Evolutionary conservation across 2,888 invertebrate genomes (phyloP).

Genomic region (Dolichomitus sp.): DNA sequence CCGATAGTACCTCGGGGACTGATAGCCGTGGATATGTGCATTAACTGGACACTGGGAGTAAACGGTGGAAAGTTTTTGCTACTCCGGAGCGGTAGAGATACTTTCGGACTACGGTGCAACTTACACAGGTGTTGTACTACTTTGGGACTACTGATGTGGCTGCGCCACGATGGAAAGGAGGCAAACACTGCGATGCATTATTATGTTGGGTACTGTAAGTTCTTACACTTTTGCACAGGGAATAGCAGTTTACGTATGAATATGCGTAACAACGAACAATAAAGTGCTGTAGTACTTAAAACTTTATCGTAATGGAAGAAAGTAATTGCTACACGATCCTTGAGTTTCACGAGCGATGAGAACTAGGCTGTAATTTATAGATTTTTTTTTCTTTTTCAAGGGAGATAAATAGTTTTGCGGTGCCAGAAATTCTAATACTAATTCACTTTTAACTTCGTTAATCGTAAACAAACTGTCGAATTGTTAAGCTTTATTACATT

Average conservation of each 20-base stretch:
- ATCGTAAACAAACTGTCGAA: not conserved
- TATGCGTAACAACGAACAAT: slow-evolving; percentile 1
- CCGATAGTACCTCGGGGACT: slow-evolving; percentile 33
- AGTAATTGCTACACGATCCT: slow-evolving; percentile 18
- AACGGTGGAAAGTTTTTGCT: slow-evolving; percentile 2
- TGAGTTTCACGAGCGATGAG: not conserved
- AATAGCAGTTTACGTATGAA: slow-evolving; percentile 1
- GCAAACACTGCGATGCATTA: not conserved
- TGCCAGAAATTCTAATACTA: not conserved
- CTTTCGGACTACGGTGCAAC: slow-evolving; percentile 12
- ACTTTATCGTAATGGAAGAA: not conserved
- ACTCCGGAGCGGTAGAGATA: not conserved
- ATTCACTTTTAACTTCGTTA: not conserved
- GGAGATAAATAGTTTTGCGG: not conserved
- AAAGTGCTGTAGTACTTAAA: not conserved
- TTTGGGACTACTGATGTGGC: not conserved
- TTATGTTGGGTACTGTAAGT: not conserved
- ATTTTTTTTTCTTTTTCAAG: not conserved
- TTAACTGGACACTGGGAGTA: not conserved
- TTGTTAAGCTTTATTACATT: not conserved
- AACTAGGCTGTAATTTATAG: not conserved
- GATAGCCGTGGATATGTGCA: not conserved
- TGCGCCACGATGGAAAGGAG: slow-evolving; percentile 6
- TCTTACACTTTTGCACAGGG: slow-evolving; percentile 2
- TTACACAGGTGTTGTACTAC: slow-evolving; percentile 16